These are phyloP conservation scores for Epiblema foenella DNA, from an alignment of 2,888 invertebrate species.

Conservation along the genomic window DNA sequence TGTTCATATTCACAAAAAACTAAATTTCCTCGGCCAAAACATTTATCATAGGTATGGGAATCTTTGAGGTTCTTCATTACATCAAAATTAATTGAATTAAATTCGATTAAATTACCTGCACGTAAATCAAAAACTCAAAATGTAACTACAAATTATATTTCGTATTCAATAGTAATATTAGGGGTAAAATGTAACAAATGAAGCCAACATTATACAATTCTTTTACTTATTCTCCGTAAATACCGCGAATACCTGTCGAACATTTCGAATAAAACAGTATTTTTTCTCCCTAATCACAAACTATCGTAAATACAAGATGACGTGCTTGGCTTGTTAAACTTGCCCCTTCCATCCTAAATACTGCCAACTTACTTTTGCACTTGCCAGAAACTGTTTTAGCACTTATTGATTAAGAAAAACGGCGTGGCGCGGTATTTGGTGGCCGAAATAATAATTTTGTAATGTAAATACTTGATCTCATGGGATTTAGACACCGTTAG, in stretches of 20 bases:
- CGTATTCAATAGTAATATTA: background rate
- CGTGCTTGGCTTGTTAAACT: constrained; percentile 36
- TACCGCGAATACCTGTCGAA: constrained; percentile 10
- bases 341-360: constrained; percentile 19
- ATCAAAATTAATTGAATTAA: background rate
- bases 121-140: background rate
- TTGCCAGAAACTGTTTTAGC: background rate
- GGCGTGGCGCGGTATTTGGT: background rate
- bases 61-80: background rate
- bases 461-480: constrained; percentile 31
- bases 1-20: background rate
- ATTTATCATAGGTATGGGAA: background rate
- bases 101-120: background rate
- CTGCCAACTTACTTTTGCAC: constrained; percentile 25
- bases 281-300: constrained; percentile 27
- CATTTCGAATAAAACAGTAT: constrained; percentile 9
- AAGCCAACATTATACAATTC: background rate
- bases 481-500: constrained; percentile 31
- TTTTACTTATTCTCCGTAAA: background rate
- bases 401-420: background rate
- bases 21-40: background rate
- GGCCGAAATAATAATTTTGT: constrained; percentile 19
- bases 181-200: background rate
- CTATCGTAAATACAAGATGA: constrained; percentile 33
- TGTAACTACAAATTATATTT: background rate